Conservation (phyloP, 2,113 vertebrate species). For the Platycercus adscitus region DNA sequence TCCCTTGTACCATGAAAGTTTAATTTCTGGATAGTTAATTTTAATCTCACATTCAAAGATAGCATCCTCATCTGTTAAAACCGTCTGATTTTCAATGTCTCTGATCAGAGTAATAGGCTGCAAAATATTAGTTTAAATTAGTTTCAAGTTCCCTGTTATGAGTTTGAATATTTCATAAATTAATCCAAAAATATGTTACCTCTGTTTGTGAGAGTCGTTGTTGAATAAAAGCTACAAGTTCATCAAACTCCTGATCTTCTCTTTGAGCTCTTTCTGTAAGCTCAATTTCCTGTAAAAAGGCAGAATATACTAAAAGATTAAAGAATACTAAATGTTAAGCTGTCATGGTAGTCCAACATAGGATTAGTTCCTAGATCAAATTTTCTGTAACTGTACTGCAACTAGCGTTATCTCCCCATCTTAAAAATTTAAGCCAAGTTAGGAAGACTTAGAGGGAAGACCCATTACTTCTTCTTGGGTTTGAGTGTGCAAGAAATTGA, state of each 20-base stretch:
- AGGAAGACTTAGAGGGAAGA: background rate
- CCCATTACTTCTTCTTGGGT: background rate
- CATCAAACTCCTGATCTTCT: conserved; percentile 88
- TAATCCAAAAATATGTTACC: conserved; percentile 73
- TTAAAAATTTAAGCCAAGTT: background rate
- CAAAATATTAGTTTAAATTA: conserved; percentile 63
- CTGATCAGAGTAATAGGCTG: conserved; percentile 91
- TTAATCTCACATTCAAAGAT: conserved; percentile 90
- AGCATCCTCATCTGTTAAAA: conserved; percentile 83
- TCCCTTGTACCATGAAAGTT: conserved; percentile 95
- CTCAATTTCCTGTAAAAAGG: conserved; percentile 83
- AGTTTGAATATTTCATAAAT: background rate
- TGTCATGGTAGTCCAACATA: background rate
- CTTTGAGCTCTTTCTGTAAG: conserved; percentile 81
- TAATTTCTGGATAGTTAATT: conserved; percentile 98
- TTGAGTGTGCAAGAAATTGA: background rate
- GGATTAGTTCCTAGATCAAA: background rate
- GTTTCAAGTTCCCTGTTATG: background rate
- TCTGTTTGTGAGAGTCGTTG: conserved; percentile 94
- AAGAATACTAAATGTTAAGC: background rate
- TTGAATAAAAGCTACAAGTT: conserved; percentile 93
- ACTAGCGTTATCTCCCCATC: background rate
- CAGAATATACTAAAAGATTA: background rate
- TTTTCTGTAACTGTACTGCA: background rate
- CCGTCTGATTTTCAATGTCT: conserved; percentile 88